phyloP scores from a whole-genome alignment of 37 sponge, comb jelly and placozoan genomes.

The Chondrosia reniformis region DNA sequence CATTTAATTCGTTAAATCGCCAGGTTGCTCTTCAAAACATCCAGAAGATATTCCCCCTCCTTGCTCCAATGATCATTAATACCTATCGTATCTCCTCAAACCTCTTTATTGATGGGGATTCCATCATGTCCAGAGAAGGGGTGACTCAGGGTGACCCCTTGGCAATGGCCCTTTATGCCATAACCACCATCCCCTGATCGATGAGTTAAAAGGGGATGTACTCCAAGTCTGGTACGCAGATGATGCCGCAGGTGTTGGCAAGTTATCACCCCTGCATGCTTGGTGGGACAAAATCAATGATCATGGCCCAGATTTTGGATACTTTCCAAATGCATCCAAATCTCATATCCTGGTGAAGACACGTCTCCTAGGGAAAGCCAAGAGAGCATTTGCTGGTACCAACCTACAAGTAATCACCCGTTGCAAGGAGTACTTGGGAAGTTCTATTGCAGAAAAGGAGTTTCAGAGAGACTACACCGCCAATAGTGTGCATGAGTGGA shows the following conservation, averaged over 20 bases:
- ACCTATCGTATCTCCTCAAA: background rate
- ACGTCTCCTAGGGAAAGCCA: background rate
- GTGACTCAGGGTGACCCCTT: conserved; percentile 17
- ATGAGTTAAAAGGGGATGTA: background rate
- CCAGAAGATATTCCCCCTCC: conserved; percentile 6
- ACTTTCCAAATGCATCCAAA: conserved; percentile 19
- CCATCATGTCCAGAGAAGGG: conserved; percentile 1
- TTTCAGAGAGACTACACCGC: too few species aligned
- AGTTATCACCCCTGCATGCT: too few species aligned
- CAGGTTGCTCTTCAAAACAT: conserved; percentile 10
- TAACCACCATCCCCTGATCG: conserved; percentile 16
- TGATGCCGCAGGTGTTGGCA: conserved; percentile 14
- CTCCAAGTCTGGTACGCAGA: conserved; percentile 21
- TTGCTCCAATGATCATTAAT: conserved; percentile 14
- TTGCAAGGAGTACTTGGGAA: conserved; percentile 8
- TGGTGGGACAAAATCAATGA: conserved; percentile 18
- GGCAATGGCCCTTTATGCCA: conserved; percentile 18
- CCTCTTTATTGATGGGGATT: conserved; percentile 20
- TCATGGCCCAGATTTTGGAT: conserved; percentile 11
- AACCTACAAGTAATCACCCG: background rate
- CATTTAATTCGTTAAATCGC: conserved; percentile 22
- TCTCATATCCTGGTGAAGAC: conserved; percentile 11
- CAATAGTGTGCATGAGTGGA: conserved; percentile 15
- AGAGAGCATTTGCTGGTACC: background rate
- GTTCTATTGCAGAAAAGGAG: background rate